Percentiles rank a stretch among this genome's conserved stretches.
phyloP scores from a whole-genome alignment of 2,113 vertebrate genomes.

The Etia nguti region DNA sequence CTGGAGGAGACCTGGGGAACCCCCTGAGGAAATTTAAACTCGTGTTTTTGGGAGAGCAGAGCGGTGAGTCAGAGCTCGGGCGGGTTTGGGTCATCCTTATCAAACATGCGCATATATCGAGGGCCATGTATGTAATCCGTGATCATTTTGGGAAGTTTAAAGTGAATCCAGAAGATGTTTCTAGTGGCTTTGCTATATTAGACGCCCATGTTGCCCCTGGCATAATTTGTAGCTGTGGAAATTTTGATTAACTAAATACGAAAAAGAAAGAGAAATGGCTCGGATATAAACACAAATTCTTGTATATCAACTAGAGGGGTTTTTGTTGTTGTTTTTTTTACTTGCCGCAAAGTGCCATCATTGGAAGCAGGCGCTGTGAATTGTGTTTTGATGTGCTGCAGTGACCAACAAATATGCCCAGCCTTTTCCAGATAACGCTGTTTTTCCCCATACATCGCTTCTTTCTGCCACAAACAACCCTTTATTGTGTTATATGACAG shows the following conservation, averaged over 20 bases:
- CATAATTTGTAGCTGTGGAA: slow-evolving; percentile 1
- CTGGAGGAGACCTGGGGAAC: slow-evolving; percentile 90
- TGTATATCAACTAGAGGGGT: neutral
- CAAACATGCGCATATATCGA: slow-evolving; percentile 34
- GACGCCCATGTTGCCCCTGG: slow-evolving; percentile 9
- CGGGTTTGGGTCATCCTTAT: slow-evolving; percentile 18
- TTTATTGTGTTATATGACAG: neutral
- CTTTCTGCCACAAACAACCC: neutral
- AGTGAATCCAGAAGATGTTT: neutral
- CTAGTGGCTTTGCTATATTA: neutral
- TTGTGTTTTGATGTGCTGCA: slow-evolving; percentile 61
- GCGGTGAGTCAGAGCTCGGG: slow-evolving; percentile 78
- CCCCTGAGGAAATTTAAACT: slow-evolving; percentile 95
- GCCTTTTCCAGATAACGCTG: neutral
- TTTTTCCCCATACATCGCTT: neutral
- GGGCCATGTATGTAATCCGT: slow-evolving; percentile 31
- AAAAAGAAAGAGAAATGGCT: neutral
- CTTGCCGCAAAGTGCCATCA: neutral
- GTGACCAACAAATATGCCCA: slow-evolving; percentile 53
- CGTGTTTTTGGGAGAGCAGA: slow-evolving; percentile 92
- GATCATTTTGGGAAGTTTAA: neutral
- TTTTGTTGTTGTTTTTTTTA: neutral
- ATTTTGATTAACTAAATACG: slow-evolving; percentile 29
- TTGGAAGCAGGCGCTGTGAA: slow-evolving; percentile 9
- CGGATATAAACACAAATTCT: neutral